A percentile compares a stretch with the other conserved stretches of the same genome.
Conservation (phyloP, 2,113 vertebrate genomes). For the Prietella phreatophila region DNA sequence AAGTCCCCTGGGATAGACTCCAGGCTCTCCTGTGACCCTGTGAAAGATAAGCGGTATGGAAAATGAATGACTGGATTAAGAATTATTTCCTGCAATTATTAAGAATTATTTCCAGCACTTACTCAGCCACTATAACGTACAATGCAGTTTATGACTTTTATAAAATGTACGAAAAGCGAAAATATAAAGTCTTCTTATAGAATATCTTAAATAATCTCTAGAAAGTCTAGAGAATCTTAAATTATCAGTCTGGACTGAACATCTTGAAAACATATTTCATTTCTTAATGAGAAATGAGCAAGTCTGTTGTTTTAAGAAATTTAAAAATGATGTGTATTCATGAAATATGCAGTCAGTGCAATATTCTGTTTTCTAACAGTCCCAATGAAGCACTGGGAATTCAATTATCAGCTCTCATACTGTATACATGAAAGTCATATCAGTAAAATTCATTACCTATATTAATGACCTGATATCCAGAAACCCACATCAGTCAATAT, state of each 20-base stretch:
- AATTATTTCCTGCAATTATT: no score
- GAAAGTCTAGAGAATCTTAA: background rate
- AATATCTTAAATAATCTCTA: no score
- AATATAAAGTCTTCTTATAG: no score
- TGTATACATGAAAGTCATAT: background rate
- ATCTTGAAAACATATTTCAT: background rate
- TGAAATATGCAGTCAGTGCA: background rate
- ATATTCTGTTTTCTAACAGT: background rate
- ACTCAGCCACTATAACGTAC: background rate
- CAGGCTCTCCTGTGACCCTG: no score
- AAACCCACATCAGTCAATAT: background rate
- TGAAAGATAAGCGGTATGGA: no score
- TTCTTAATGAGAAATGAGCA: background rate
- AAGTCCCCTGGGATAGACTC: no score
- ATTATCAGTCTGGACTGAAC: background rate
- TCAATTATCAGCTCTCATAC: background rate
- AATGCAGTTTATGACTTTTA: background rate
- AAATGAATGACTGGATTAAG: no score
- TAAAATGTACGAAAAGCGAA: background rate
- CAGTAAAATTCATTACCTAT: background rate
- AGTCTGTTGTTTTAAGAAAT: background rate
- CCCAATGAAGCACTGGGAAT: background rate
- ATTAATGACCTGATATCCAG: background rate
- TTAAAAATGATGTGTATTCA: background rate
- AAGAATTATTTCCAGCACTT: background rate